Percentiles rank a stretch among this genome's conserved stretches.
phyloP scores from a whole-genome alignment of 2,888 invertebrate species.

The Lamellibrachia satsuma region DNA sequence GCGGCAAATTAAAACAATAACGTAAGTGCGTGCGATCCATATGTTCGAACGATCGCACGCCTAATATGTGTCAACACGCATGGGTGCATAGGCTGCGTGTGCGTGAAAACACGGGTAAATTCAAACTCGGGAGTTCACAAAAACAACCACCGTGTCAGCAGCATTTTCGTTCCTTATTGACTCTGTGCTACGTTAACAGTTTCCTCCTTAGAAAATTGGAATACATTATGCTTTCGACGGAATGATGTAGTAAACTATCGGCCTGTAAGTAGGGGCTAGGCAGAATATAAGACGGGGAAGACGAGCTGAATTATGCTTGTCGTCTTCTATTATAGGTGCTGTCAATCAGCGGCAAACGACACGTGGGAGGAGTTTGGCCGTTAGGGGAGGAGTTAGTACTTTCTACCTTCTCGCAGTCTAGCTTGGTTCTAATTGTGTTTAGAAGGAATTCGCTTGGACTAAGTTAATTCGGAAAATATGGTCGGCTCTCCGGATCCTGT shows the following conservation, averaged over 20 bases:
- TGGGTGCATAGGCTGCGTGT: neutral
- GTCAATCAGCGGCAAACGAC: neutral
- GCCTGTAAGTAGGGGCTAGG: no score
- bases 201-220: no score
- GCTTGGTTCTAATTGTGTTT: neutral
- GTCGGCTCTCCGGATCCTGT: neutral
- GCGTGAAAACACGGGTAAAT: neutral
- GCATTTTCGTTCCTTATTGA: no score
- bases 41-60: no score
- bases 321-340: neutral
- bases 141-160: no score
- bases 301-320: neutral
- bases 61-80: neutral
- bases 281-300: no score
- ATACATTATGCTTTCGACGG: no score
- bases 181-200: no score
- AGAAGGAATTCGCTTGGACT: neutral
- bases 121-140: neutral
- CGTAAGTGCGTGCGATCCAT: no score
- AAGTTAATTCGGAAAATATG: neutral
- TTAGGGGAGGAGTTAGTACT: neutral
- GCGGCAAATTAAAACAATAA: no score
- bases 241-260: no score
- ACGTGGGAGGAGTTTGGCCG: neutral
- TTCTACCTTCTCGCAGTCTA: neutral